Conservation (phyloP, 1,140 invertebrate species). For the Oppia nitens region DNA sequence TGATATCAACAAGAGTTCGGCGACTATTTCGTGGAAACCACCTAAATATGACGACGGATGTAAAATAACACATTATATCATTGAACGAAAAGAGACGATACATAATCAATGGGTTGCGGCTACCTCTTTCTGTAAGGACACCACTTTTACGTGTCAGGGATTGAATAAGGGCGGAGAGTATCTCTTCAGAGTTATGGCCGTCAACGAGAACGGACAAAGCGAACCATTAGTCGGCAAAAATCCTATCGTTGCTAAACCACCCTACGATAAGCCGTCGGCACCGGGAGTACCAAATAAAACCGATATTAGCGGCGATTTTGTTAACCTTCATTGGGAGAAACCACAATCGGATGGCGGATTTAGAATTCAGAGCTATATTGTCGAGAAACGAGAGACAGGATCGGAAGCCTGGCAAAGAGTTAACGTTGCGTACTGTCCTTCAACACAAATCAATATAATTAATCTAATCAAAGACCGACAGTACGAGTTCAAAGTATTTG, state of each 20-base stretch:
- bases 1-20: conserved; percentile 73
- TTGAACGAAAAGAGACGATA: conserved; percentile 59
- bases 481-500: conserved; percentile 86
- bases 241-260: conserved; percentile 23
- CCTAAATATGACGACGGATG: conserved; percentile 78
- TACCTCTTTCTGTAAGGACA: conserved; percentile 20
- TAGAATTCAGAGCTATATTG: conserved; percentile 89
- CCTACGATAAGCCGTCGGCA: conserved; percentile 72
- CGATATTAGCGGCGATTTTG: conserved; percentile 56
- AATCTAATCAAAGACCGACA: conserved; percentile 50
- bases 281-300: conserved; percentile 79
- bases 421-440: conserved; percentile 28
- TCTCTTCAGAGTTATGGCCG: conserved; percentile 75
- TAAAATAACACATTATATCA: conserved; percentile 73
- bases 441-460: conserved; percentile 48
- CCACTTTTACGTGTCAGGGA: background rate
- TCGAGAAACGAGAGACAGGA: conserved; percentile 74
- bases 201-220: conserved; percentile 83
- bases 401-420: conserved; percentile 65
- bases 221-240: conserved; percentile 56
- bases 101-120: conserved; percentile 23
- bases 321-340: conserved; percentile 78
- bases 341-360: conserved; percentile 84
- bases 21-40: conserved; percentile 70
- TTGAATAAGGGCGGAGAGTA: conserved; percentile 62